Percentiles rank a stretch among this genome's conserved stretches.
Evolutionary conservation across 2,888 invertebrate genomes (phyloP).

Genomic region (Scrobipalpa costella): DNA sequence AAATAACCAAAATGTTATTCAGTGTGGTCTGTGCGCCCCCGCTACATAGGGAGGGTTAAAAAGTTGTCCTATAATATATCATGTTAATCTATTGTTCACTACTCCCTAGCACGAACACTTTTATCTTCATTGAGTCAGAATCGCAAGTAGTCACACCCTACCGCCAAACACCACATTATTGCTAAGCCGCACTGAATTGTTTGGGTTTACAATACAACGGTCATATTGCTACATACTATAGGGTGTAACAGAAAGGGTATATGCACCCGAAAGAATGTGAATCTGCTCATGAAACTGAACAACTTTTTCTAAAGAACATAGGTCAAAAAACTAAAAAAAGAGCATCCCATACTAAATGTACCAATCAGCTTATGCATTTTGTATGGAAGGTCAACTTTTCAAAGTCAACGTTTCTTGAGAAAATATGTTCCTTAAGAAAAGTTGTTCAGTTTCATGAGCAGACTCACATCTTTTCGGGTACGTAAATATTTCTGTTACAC

Average conservation of each 20-base stretch:
- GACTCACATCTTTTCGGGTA: too few species aligned
- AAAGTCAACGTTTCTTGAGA: neutral
- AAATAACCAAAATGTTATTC: too few species aligned
- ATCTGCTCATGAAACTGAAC: neutral
- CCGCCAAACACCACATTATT: neutral
- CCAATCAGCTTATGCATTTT: too few species aligned
- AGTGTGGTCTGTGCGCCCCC: too few species aligned
- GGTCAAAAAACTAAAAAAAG: neutral
- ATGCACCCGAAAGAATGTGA: too few species aligned
- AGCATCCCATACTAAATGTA: too few species aligned
- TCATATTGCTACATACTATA: neutral
- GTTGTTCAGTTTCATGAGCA: neutral
- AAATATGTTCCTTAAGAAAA: neutral
- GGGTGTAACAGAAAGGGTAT: neutral
- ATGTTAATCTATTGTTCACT: neutral
- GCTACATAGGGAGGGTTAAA: too few species aligned
- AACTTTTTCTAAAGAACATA: neutral
- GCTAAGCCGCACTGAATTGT: neutral
- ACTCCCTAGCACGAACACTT: neutral
- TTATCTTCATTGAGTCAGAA: slow-evolving; percentile 16
- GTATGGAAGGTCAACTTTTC: neutral
- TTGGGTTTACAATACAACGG: too few species aligned
- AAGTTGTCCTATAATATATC: neutral
- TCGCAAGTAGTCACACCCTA: slow-evolving; percentile 1
- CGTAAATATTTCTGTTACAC: too few species aligned